A percentile compares a stretch with the other conserved stretches of the same genome.
These are phyloP conservation scores for Synergus umbraculus DNA, from an alignment of 2,888 invertebrate genomes.

Conservation along the genomic window DNA sequence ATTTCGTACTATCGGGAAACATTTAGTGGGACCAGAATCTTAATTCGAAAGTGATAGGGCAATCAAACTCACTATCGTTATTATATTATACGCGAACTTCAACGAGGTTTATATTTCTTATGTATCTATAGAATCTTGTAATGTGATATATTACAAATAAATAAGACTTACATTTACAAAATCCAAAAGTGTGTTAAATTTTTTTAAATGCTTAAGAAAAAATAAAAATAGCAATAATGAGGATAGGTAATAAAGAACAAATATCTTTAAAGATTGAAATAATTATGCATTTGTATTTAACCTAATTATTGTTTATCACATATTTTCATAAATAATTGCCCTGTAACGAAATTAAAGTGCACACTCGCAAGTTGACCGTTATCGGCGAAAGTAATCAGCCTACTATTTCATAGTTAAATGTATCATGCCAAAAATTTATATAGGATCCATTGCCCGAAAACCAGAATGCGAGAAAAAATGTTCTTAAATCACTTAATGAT, in stretches of 20 bases:
- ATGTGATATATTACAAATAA: slow-evolving; percentile 5
- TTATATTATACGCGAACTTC: not conserved
- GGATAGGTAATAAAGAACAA: not conserved
- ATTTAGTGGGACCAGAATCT: slow-evolving; percentile 1
- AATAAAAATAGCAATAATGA: not conserved
- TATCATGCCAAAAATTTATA: not conserved
- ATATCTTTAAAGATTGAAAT: not conserved
- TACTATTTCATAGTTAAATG: not conserved
- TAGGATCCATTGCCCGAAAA: not conserved
- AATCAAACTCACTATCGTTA: not conserved
- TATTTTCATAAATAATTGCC: slow-evolving; percentile 1
- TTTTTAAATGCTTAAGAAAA: not conserved
- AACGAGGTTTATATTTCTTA: not conserved
- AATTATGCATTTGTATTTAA: not conserved
- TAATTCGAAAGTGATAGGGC: not conserved
- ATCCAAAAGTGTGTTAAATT: not conserved
- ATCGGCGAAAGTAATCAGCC: not conserved
- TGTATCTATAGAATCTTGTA: slow-evolving; percentile 1
- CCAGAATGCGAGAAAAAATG: not conserved
- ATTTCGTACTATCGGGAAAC: not conserved
- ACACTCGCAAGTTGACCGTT: not conserved
- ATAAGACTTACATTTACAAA: not conserved
- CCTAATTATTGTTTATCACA: not conserved
- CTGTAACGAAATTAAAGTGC: not conserved
- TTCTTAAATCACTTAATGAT: not conserved